Base-by-base conservation (phyloP, 2,113 vertebrate genomes). In the Erinaceus europaeus region DNA sequence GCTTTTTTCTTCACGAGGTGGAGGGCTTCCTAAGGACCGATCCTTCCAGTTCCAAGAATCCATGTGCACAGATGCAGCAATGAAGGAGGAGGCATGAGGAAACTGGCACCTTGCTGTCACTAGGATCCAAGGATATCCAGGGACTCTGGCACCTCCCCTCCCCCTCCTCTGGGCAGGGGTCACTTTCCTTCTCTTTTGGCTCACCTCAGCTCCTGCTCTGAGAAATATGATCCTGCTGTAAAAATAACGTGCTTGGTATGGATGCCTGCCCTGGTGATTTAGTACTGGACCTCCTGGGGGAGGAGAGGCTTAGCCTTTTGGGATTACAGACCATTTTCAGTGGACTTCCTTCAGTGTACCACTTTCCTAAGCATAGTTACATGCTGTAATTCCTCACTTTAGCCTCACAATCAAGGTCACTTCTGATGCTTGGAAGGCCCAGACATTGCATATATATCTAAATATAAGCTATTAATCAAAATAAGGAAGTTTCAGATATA, bases 221-320 rank as follows among this genome's bases (percentile, higher is more conserved):
- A 61, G 93, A 95, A 94, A 96, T 74, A 86, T 88, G 92, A 95
- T 64, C 75, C 76, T 76, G 90, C 29, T 90, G 77, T 90, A 95
- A 93, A 94, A 95, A 93, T 93, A 94, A 95, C 92, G 87, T 15
- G 15, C 62, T 20, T 17, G 67, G 65, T 3, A 0, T n/a, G 71
- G 73, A 46, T 17, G 64, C 50, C 57, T 38, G 40, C 48, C 6
- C 52, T 8, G 38, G 7, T 23, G 59, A 8, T 18, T 32, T 11
- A 14, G n/a, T 23, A n/a, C 29, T 32, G 48, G 44, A 71, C 21
- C 34, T 79, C 52, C 20, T 32, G 25, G 57, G 25, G 21, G 61
- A 38, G 55, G 42, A 29, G 77, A 44, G 73, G 53, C n/a, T 42
- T 14, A 9, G 11, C 7, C 18, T 57, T 82, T 40, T 18, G 11